phyloP scores from a whole-genome alignment of 2,113 vertebrate genomes.

The Donacobius atricapilla region DNA sequence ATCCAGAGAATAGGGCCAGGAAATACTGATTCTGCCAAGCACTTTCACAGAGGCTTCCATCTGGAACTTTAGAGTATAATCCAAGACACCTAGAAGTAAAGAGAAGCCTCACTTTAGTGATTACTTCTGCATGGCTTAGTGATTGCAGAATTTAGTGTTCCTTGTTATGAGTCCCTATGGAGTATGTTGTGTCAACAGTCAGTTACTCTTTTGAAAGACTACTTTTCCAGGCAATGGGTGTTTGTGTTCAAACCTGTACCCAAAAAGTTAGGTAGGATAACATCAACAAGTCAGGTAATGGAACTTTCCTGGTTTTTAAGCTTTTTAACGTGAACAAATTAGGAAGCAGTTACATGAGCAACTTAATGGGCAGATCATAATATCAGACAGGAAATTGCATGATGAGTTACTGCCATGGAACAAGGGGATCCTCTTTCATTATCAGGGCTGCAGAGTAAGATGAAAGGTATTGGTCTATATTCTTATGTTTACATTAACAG shows the following conservation, averaged over 20 bases:
- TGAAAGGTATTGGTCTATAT: neutral
- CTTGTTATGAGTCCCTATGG: neutral
- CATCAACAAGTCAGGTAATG: neutral
- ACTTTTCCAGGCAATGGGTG: neutral
- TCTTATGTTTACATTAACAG: neutral
- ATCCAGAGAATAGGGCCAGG: neutral
- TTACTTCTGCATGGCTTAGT: neutral
- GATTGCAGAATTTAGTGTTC: neutral
- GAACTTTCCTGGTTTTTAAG: neutral
- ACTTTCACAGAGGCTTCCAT: neutral
- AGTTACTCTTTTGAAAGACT: neutral
- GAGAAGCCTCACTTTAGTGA: neutral
- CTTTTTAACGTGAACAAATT: neutral
- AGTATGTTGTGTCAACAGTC: neutral
- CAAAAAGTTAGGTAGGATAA: neutral
- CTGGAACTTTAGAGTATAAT: neutral
- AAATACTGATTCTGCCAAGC: neutral
- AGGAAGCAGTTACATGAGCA: neutral
- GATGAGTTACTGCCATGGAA: neutral
- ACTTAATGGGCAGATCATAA: neutral
- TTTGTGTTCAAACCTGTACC: neutral
- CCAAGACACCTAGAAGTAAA: neutral
- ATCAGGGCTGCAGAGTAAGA: neutral
- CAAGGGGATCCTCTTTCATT: neutral
- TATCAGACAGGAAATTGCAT: neutral